A percentile compares a stretch with the other conserved stretches of the same genome.
phyloP scores from a whole-genome alignment of 2,113 vertebrate genomes.

The Corvus hawaiiensis region DNA sequence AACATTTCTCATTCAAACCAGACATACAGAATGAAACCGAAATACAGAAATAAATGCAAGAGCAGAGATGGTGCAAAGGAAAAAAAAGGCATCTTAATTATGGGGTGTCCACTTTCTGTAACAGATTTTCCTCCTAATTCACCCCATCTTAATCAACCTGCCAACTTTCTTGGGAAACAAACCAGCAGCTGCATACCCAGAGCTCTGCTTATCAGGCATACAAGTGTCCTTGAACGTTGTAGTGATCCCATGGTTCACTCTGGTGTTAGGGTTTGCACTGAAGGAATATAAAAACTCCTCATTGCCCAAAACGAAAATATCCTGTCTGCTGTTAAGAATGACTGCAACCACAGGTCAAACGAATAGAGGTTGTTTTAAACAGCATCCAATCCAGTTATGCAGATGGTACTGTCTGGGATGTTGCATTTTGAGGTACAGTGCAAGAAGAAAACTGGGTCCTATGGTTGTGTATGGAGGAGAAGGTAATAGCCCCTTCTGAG shows the following conservation, averaged over 20 bases:
- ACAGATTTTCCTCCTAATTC: conserved; percentile 18
- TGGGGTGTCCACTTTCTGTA: not conserved
- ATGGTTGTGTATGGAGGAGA: not conserved
- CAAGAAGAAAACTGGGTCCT: not conserved
- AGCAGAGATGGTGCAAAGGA: not conserved
- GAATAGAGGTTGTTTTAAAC: not conserved
- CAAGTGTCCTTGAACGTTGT: not conserved
- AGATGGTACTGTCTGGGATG: not conserved
- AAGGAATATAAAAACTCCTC: not conserved
- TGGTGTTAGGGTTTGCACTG: not conserved
- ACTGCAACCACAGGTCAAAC: not conserved
- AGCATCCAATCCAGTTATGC: not conserved
- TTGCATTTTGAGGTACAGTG: not conserved
- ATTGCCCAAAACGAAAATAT: not conserved
- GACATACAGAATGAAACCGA: not conserved
- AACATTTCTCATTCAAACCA: conserved; percentile 26
- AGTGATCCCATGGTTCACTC: not conserved
- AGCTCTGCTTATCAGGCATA: not conserved
- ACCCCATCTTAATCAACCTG: conserved; percentile 5
- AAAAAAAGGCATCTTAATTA: conserved; percentile 21
- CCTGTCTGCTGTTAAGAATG: not conserved
- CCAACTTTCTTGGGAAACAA: conserved; percentile 1
- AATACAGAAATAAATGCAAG: not conserved
- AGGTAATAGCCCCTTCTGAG: not conserved
- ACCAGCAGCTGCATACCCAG: not conserved